A percentile compares a stretch with the other conserved stretches of the same genome.
These are phyloP conservation scores for Drosophila multiciliata DNA, from an alignment of 2,888 invertebrate genomes.

Conservation along the genomic window DNA sequence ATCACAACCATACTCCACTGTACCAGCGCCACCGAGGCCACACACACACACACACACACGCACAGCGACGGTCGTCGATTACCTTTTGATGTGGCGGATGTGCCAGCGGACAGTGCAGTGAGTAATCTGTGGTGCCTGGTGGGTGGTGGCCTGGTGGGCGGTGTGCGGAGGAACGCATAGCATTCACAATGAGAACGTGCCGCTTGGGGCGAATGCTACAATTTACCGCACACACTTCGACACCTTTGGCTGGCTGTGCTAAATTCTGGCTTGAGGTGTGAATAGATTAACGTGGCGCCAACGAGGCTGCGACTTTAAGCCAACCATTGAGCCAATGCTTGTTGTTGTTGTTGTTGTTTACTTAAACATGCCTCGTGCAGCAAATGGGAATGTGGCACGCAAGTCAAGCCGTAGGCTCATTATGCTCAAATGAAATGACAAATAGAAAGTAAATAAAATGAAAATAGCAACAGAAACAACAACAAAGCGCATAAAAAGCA, in stretches of 20 bases:
- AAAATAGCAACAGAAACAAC: not conserved
- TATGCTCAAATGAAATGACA: constrained; percentile 50
- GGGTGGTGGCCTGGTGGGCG: not conserved
- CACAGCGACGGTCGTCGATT: constrained; percentile 59
- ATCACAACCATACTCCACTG: not conserved
- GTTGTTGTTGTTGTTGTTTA: constrained; percentile 33
- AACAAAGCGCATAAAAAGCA: constrained; percentile 31
- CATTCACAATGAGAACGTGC: constrained; percentile 64
- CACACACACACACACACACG: constrained; percentile 46
- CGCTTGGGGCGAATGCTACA: constrained; percentile 65
- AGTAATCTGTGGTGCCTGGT: not conserved
- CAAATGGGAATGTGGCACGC: constrained; percentile 62
- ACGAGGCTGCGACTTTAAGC: constrained; percentile 31
- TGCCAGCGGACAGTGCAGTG: constrained; percentile 20
- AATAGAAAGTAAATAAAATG: constrained; percentile 28
- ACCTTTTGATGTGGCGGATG: constrained; percentile 74
- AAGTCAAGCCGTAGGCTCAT: constrained; percentile 43
- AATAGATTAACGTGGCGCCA: constrained; percentile 76
- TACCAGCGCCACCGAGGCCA: constrained; percentile 30
- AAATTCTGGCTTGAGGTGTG: constrained; percentile 66
- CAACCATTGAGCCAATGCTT: constrained; percentile 43
- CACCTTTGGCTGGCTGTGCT: constrained; percentile 47
- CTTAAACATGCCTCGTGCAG: constrained; percentile 42
- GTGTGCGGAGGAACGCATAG: not conserved
- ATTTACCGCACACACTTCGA: constrained; percentile 67